Conservation (phyloP, 23 tunicate genomes). For the Ciona savignyi region DNA sequence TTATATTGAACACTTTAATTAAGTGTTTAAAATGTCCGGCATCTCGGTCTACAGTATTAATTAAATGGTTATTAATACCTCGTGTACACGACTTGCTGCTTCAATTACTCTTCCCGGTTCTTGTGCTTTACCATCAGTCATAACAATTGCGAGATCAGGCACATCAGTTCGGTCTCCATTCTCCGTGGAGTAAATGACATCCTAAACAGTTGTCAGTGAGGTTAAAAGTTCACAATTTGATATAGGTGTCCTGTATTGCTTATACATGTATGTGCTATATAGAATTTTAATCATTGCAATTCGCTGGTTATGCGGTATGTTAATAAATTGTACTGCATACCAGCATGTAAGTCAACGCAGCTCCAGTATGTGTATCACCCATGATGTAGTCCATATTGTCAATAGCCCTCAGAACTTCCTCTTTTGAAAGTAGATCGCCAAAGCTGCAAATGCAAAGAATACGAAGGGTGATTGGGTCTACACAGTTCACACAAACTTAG, state of each 20-base stretch:
- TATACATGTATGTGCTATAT: background rate
- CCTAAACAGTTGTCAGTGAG: conserved; percentile 16
- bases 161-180: conserved; percentile 50
- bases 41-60: too few species aligned
- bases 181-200: conserved; percentile 25
- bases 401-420: conserved; percentile 45
- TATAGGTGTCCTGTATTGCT: background rate
- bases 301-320: background rate
- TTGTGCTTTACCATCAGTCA: conserved; percentile 89
- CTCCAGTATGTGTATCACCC: conserved; percentile 76
- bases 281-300: background rate
- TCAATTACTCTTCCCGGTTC: conserved; percentile 31
- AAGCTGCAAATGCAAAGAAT: conserved; percentile 22
- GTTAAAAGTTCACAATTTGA: background rate
- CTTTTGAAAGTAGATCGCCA: conserved; percentile 37
- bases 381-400: conserved; percentile 55
- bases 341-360: conserved; percentile 62
- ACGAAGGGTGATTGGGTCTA: too few species aligned
- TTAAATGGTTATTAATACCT: too few species aligned
- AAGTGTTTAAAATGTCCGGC: background rate
- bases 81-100: conserved; percentile 45
- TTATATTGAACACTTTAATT: background rate
- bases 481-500: too few species aligned
- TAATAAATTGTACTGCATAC: conserved; percentile 9
- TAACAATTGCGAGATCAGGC: conserved; percentile 67